Evolutionary conservation across 2,797 vertebrate genomes (phyloP).

Genomic region (Vireo griseus): DNA sequence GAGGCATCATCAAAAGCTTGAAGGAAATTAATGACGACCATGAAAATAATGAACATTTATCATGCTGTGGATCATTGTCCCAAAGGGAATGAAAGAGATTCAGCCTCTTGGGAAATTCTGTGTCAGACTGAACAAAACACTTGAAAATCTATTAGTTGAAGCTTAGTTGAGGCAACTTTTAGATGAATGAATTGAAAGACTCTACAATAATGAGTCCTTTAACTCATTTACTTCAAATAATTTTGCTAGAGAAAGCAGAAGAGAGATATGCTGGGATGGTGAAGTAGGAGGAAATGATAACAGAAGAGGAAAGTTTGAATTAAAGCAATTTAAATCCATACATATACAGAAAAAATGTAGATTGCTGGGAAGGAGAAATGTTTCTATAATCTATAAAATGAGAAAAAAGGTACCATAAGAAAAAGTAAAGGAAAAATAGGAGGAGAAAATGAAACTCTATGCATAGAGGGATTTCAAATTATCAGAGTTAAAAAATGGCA

Average conservation of each 20-base stretch:
- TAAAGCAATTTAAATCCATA: neutral
- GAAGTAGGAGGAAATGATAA: neutral
- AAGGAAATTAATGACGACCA: neutral
- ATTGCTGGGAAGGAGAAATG: neutral
- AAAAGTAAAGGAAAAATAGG: neutral
- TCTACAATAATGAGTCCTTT: neutral
- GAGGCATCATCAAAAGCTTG: neutral
- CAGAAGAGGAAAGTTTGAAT: neutral
- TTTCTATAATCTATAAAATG: neutral
- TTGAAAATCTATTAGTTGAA: constrained; percentile 15
- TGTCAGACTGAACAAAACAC: neutral
- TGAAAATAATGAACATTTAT: constrained; percentile 21
- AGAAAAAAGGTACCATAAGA: neutral
- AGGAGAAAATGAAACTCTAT: neutral
- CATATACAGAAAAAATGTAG: neutral
- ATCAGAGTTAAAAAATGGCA: neutral
- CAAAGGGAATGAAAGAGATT: neutral
- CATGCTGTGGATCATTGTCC: neutral
- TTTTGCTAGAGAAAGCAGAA: neutral
- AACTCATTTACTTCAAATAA: neutral
- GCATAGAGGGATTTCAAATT: neutral
- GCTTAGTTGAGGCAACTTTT: neutral
- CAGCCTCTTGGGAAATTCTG: neutral
- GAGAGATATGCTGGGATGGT: neutral
- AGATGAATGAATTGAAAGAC: neutral